Conservation (phyloP, 2,888 invertebrate species). For the Lissonota sp. region DNA sequence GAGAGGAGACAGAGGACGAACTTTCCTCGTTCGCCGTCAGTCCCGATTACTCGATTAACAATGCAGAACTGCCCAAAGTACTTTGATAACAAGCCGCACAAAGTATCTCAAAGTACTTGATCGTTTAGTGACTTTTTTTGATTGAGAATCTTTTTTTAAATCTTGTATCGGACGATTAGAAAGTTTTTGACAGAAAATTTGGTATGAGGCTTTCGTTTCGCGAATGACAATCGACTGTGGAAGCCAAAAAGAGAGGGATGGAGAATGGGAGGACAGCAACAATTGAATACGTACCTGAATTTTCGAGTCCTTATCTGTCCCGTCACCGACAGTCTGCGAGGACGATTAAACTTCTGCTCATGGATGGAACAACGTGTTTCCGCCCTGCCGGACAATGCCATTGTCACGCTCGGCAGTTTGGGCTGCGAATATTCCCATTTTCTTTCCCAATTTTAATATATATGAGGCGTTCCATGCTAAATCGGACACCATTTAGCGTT, state of each 20-base stretch:
- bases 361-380: slow-evolving; percentile 62
- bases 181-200: no score
- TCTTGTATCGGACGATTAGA: no score
- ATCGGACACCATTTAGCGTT: no score
- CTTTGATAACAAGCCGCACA: no score
- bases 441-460: not conserved
- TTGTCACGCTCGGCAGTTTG: slow-evolving; percentile 51
- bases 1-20: slow-evolving; percentile 65
- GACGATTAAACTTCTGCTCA: slow-evolving; percentile 71
- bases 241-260: slow-evolving; percentile 12
- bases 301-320: slow-evolving; percentile 68
- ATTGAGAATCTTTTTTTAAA: no score
- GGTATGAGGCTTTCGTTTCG: no score
- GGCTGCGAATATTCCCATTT: slow-evolving; percentile 45
- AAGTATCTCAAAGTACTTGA: no score
- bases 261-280: not conserved
- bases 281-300: slow-evolving; percentile 53
- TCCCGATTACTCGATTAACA: slow-evolving; percentile 34
- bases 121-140: no score
- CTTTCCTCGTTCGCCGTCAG: slow-evolving; percentile 20
- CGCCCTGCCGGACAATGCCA: slow-evolving; percentile 67
- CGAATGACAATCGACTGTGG: not conserved
- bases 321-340: slow-evolving; percentile 59
- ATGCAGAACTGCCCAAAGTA: no score
- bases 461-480: no score